phyloP scores from a whole-genome alignment of 2,797 vertebrate genomes.

The Crocodylus rhombifer region DNA sequence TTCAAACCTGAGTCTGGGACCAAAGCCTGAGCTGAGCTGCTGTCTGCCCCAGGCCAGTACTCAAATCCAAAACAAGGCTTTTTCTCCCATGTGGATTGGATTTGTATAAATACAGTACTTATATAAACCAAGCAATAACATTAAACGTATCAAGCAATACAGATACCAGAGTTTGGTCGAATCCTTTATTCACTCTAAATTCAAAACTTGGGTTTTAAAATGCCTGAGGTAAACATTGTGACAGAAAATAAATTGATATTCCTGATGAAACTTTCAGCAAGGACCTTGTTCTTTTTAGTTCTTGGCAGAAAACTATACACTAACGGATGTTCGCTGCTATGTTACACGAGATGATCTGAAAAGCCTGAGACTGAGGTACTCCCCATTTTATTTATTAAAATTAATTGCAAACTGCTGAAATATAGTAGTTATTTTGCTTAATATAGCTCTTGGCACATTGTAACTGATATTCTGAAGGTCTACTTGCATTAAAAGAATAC shows the following conservation, averaged over 20 bases:
- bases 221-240: not conserved
- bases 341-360: slow-evolving; percentile 96
- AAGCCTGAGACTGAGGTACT: slow-evolving; percentile 92
- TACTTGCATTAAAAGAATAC: not conserved
- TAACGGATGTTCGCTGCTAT: slow-evolving; percentile 91
- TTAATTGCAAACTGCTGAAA: not conserved
- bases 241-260: not conserved
- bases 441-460: not conserved
- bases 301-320: slow-evolving; percentile 90
- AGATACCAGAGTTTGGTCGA: not conserved
- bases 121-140: not conserved
- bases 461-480: not conserved
- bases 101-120: not conserved
- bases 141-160: not conserved
- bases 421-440: not conserved
- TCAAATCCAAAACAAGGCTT: too few relatives aligned
- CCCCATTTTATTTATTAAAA: not conserved
- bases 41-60: too few relatives aligned
- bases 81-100: too few relatives aligned
- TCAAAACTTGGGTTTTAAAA: not conserved
- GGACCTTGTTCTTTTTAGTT: slow-evolving; percentile 83
- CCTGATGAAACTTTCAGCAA: slow-evolving; percentile 11
- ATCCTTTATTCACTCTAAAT: not conserved
- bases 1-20: too few relatives aligned
- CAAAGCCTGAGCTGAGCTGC: too few relatives aligned